Conservation (phyloP, 2,113 vertebrate species). For the Syrmaticus mikado region DNA sequence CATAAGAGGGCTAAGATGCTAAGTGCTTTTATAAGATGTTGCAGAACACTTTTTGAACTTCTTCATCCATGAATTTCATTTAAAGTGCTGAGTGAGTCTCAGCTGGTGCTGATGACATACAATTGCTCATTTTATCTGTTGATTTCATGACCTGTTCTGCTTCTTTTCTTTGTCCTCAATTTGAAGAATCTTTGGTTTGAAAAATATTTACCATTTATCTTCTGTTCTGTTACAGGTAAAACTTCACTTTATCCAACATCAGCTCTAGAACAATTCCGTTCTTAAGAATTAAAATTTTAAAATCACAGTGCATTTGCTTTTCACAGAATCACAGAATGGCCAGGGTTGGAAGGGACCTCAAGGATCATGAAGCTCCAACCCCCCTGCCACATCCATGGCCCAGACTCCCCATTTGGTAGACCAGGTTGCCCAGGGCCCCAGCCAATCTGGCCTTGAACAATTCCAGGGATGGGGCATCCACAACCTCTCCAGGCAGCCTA, state of each 20-base stretch:
- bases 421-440: too few relatives aligned
- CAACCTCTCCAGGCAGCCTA: too few relatives aligned
- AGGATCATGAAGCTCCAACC: too few relatives aligned
- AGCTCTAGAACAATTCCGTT: background rate
- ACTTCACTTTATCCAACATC: background rate
- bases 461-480: too few relatives aligned
- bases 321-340: background rate
- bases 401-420: too few relatives aligned
- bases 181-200: background rate
- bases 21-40: background rate
- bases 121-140: background rate
- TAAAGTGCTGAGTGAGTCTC: background rate
- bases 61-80: background rate
- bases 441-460: too few relatives aligned
- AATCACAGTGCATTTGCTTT: background rate
- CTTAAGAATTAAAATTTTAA: background rate
- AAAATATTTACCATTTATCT: background rate
- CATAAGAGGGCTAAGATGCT: background rate
- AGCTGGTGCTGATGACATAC: background rate
- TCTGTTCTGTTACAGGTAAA: background rate
- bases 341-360: too few relatives aligned
- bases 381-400: too few relatives aligned
- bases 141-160: background rate
- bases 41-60: background rate
- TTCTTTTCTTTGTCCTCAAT: background rate